Evolutionary conservation across 2,888 invertebrate genomes (phyloP).

Genomic region (Oithona nana): DNA sequence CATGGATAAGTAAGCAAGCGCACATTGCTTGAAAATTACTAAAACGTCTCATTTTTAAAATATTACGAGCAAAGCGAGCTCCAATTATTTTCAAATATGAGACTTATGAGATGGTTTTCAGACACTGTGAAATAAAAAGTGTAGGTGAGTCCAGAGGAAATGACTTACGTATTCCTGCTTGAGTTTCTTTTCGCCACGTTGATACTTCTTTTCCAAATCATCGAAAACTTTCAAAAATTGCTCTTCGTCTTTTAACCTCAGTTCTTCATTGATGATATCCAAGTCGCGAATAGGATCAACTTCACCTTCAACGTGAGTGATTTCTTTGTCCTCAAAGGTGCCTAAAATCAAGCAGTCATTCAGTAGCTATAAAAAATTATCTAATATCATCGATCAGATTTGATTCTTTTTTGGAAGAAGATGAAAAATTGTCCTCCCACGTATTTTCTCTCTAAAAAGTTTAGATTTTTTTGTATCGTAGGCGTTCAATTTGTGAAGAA

Average conservation of each 20-base stretch:
- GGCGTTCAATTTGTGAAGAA: too few relatives aligned
- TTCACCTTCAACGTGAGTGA: conserved; percentile 95
- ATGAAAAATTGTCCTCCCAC: too few relatives aligned
- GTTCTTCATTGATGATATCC: conserved; percentile 86
- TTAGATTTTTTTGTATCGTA: too few relatives aligned
- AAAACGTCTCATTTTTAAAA: too few relatives aligned
- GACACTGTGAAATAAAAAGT: too few relatives aligned
- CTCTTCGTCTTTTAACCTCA: conserved; percentile 79
- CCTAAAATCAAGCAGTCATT: conserved; percentile 35
- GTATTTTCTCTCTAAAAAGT: too few relatives aligned
- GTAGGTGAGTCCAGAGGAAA: too few relatives aligned
- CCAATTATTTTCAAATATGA: background rate
- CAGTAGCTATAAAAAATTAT: background rate
- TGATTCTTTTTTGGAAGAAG: background rate
- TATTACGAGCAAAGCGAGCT: background rate
- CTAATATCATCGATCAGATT: background rate
- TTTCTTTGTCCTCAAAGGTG: conserved; percentile 91
- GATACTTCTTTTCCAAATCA: conserved; percentile 58
- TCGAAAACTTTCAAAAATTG: conserved; percentile 60
- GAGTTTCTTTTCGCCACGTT: conserved; percentile 76
- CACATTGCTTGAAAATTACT: too few relatives aligned
- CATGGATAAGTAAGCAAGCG: too few relatives aligned
- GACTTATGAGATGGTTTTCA: too few relatives aligned
- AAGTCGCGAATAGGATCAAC: conserved; percentile 91
- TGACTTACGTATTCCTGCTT: conserved; percentile 84